Base-by-base conservation (phyloP, 23 tunicate species). In the Ciona savignyi region DNA sequence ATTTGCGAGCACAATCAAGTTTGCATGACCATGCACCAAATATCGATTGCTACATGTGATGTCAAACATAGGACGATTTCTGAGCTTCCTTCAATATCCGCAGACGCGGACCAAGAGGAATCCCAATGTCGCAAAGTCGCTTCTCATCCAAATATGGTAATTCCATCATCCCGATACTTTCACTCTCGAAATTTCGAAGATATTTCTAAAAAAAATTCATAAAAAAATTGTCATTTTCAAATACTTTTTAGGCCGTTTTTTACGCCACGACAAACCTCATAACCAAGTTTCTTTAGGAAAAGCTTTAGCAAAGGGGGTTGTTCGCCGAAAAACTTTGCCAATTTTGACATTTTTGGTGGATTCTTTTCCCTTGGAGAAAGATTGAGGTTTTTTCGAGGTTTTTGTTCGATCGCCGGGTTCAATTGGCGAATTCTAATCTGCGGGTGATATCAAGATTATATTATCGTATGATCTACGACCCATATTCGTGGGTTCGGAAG, bases 91-190 rank as follows among this genome's bases (percentile, higher is more conserved):
- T 80, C 68, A 91, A 67, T n/a, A 91, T 91, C 66, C 97, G 64
- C 26, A 84, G 21, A 20, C 97, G 34, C 1, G 97, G 97, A 0
- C 97, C 97, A 4, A 91, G 81, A 3, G 97, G 97, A 29, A 91
- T 91, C n/a, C 97, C 97, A 28, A 91, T 80, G 63, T 71, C 84
- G 66, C 84, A 74, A 25, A 91, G 74, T 27, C 87, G 75, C 35
- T 84, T 81, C 35, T 91, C 97, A 61, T 91, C 91, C 86, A 91
- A 67, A 71, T 91, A 91, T 19, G 97, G 91, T 0, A 91, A 48
- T 51, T 91, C 97, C 77, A 77, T 79, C 97, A 91, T 91, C 11
- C 97, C 97, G 22, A 91, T 91, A 51, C 90, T 85, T 32, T 91
- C 84, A 70, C 71, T 22, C 65, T 80, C 77, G 65, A 91, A 84